Conservation (phyloP, 35 echinoderm and acorn worm species). For the Diadema setosum region DNA sequence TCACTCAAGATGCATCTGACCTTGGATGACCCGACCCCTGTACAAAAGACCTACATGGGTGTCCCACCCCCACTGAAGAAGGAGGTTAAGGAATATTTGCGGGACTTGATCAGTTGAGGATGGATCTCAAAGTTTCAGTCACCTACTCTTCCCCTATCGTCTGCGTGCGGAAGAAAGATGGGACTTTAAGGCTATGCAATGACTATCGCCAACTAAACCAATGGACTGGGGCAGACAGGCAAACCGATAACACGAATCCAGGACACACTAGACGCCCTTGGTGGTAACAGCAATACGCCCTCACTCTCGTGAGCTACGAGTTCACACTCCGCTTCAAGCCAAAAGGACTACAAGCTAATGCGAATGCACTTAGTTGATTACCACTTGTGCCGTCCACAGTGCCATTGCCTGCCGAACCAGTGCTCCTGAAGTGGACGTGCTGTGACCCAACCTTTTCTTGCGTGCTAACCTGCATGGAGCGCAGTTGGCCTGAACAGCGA, state of each 20-base stretch:
- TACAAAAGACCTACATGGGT: constrained; percentile 60
- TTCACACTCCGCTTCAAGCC: too few relatives aligned
- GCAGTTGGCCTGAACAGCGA: too few relatives aligned
- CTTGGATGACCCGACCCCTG: constrained; percentile 43
- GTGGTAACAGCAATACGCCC: constrained; percentile 30
- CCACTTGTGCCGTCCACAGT: too few relatives aligned
- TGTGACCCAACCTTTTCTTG: too few relatives aligned
- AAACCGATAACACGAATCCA: constrained; percentile 52
- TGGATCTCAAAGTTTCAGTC: constrained; percentile 61
- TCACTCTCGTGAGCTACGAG: too few relatives aligned
- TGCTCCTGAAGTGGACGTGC: too few relatives aligned
- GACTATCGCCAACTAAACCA: constrained; percentile 40
- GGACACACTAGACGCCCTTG: constrained; percentile 37
- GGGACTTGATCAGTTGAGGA: constrained; percentile 43
- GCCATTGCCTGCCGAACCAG: too few relatives aligned
- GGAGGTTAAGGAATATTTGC: constrained; percentile 49
- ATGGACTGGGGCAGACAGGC: constrained; percentile 30
- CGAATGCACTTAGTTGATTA: too few relatives aligned
- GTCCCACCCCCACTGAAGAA: constrained; percentile 50
- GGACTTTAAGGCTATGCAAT: constrained; percentile 35
- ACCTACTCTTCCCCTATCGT: constrained; percentile 56
- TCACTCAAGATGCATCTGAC: constrained; percentile 52
- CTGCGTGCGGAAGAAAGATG: constrained; percentile 65
- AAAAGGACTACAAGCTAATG: too few relatives aligned
- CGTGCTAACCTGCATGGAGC: too few relatives aligned